Base-by-base conservation (phyloP, 1,140 invertebrate genomes). In the Cydia splendana region DNA sequence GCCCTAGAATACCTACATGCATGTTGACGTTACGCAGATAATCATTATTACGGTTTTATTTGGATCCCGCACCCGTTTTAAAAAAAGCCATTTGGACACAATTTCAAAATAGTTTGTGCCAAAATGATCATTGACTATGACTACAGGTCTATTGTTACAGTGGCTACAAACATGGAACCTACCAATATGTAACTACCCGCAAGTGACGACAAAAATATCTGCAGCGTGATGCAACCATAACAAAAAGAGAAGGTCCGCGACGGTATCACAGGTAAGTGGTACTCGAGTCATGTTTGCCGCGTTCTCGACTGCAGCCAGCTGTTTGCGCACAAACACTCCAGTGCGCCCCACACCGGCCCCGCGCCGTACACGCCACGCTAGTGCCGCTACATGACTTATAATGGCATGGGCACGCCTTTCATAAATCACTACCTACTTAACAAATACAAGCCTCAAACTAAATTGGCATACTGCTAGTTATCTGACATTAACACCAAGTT, bases 211-310 rank as follows among this genome's bases (percentile, higher is more conserved):
- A 10, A 42, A 18, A 71, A 71, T 71, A 71, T 71, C 34, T 71
- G 67, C 67, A 71, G 13, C 74, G 74, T 9, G 38, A 77, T 75
- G 80, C 77, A 78, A 79, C 74, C 78, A 77, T 76, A 82, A 77
- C 71, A 75, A 75, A 74, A 62, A 74, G 62, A 48, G 77, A 45
- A 53, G 74, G 71, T 53, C 53, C 69, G 77, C 77, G 67, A 71
- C 65, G 76, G 81, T 83, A 87, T 88, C 82, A 78, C 79, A 85
- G 83, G 82, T 81, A 81, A 90, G 85, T 84, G 84, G 77, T 84
- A 75, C 82, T 88, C 80, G 80, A 87, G 82, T 80, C 81, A 87
- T 89, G 87, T 91, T 89, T 90, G 87, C 87, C 81, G 84, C 84
- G 77, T 87, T 71, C 85, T 89, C 81, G 85, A 88, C 82, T 77